Evolutionary conservation across 2,888 invertebrate species (phyloP).

Genomic region (Lysandra coridon): DNA sequence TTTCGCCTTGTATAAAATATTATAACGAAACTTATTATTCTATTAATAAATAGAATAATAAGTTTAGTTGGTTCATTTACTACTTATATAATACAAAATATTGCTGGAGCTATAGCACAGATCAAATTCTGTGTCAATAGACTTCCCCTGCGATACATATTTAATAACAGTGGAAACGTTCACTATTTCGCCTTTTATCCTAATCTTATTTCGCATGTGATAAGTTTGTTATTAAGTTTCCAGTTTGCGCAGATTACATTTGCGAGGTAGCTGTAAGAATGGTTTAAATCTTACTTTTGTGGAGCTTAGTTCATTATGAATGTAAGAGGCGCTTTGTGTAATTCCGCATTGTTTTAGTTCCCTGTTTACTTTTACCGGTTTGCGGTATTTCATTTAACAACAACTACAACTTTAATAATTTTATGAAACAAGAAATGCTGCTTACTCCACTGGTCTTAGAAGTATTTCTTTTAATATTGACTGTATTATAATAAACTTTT

Average conservation of each 20-base stretch:
- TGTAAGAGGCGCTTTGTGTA: background rate
- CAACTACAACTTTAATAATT: background rate
- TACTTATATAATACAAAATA: too few species aligned
- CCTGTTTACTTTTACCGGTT: background rate
- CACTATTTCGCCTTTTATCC: background rate
- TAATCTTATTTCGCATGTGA: slow-evolving; percentile 17
- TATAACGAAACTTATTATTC: too few species aligned
- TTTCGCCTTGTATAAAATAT: too few species aligned
- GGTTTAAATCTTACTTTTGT: slow-evolving; percentile 16
- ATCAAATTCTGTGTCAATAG: too few species aligned
- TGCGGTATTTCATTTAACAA: background rate
- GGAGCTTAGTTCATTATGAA: slow-evolving; percentile 2
- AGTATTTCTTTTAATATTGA: too few species aligned
- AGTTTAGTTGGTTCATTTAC: too few species aligned
- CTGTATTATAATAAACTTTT: too few species aligned
- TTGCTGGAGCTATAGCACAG: too few species aligned
- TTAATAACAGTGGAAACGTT: background rate
- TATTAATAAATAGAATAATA: too few species aligned
- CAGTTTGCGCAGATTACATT: slow-evolving; percentile 15
- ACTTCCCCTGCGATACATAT: background rate
- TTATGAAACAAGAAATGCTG: too few species aligned
- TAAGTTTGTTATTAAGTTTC: slow-evolving; percentile 19
- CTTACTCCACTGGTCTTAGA: too few species aligned
- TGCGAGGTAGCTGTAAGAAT: slow-evolving; percentile 27
- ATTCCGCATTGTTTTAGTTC: slow-evolving; percentile 16